These are phyloP conservation scores for Chloropsis cyanopogon DNA, from an alignment of 2,113 vertebrate genomes.

Conservation along the genomic window DNA sequence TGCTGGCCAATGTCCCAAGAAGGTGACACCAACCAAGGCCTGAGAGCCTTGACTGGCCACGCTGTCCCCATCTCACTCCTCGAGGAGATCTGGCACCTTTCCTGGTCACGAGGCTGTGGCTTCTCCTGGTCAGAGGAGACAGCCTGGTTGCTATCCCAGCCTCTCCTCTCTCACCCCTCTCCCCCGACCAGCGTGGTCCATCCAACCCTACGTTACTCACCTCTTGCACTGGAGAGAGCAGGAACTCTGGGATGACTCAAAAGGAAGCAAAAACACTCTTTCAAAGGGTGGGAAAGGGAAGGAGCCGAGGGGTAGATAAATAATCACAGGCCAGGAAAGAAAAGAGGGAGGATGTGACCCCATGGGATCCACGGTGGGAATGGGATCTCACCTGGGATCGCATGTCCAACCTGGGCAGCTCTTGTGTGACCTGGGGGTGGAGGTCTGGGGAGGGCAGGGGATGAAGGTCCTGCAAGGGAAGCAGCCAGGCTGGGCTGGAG, in stretches of 20 bases:
- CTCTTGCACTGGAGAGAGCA: neutral
- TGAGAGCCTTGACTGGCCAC: neutral
- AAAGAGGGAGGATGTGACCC: neutral
- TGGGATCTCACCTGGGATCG: neutral
- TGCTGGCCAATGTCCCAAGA: accelerated
- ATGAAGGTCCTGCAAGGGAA: neutral
- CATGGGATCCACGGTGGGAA: neutral
- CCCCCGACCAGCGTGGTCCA: accelerated
- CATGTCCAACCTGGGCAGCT: neutral
- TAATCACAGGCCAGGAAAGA: neutral
- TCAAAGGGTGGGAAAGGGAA: slow-evolving; percentile 56
- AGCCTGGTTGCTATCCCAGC: neutral
- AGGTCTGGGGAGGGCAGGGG: neutral
- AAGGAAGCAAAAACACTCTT: neutral
- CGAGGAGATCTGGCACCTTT: neutral
- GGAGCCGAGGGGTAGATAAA: neutral
- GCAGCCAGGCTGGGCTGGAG: accelerated
- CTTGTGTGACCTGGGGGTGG: neutral
- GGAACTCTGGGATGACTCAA: neutral
- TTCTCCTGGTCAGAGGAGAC: neutral
- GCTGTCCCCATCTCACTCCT: neutral
- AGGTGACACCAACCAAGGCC: neutral
- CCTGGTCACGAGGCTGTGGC: neutral
- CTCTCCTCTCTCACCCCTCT: neutral
- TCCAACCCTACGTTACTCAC: neutral